A percentile compares a stretch with the other conserved stretches of the same genome.
phyloP scores from a whole-genome alignment of 2,113 vertebrate species.

The Platichthys stellatus region DNA sequence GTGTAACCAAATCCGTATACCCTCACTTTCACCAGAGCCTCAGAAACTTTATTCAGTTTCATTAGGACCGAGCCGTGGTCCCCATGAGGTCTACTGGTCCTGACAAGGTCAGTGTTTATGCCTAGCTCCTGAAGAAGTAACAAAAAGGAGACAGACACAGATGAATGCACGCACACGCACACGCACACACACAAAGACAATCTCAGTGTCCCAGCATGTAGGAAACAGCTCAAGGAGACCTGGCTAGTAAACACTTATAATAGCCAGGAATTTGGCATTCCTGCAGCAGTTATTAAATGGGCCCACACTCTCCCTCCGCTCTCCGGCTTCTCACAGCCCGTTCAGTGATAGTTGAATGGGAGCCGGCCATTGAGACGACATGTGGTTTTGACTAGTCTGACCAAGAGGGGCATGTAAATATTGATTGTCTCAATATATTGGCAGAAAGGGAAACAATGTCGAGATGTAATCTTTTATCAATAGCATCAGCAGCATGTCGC shows the following conservation, averaged over 20 bases:
- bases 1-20: no score
- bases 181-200: constrained; percentile 24
- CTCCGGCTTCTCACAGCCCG: constrained; percentile 32
- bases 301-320: constrained; percentile 41
- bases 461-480: constrained; percentile 71
- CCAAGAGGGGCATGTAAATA: constrained; percentile 69
- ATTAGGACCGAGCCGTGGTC: constrained; percentile 29
- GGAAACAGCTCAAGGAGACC: constrained; percentile 58
- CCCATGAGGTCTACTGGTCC: no score
- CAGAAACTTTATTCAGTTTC: no score
- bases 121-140: neutral
- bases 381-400: constrained; percentile 68
- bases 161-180: neutral
- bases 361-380: constrained; percentile 51
- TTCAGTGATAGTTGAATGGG: constrained; percentile 60
- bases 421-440: constrained; percentile 72
- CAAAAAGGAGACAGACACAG: neutral
- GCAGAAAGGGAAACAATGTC: constrained; percentile 69
- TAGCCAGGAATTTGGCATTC: constrained; percentile 68
- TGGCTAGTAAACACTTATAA: constrained; percentile 73
- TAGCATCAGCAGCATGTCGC: constrained; percentile 45
- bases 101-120: neutral
- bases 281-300: constrained; percentile 60
- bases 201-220: constrained; percentile 51
- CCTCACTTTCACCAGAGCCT: no score